Evolutionary conservation across 2,113 vertebrate genomes (phyloP).

Genomic region (Aldabrachelys gigantea): DNA sequence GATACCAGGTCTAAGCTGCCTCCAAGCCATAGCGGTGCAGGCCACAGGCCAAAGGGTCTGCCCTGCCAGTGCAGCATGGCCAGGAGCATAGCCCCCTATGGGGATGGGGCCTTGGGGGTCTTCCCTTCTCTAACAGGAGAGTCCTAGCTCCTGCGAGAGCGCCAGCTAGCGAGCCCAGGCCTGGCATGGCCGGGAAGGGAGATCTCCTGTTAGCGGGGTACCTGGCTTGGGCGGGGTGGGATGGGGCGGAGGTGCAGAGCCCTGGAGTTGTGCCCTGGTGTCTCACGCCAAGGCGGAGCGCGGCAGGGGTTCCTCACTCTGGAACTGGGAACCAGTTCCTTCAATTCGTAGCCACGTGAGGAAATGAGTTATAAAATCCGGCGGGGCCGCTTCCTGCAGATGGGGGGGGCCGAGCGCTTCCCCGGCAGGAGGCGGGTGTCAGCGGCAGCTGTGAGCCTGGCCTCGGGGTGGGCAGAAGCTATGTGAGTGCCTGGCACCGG

Average conservation of each 20-base stretch:
- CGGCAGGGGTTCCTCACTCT: neutral
- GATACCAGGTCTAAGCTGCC: too few relatives aligned
- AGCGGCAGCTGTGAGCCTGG: too few relatives aligned
- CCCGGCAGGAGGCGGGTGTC: fast-evolving
- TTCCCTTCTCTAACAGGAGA: too few relatives aligned
- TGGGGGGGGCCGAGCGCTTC: fast-evolving
- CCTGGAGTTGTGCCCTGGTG: neutral
- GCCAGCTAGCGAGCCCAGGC: neutral
- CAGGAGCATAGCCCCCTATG: too few relatives aligned
- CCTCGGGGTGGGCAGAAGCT: neutral
- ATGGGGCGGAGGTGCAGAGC: neutral
- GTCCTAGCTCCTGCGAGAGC: too few relatives aligned
- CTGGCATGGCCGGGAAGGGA: neutral
- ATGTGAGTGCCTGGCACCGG: neutral
- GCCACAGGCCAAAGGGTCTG: too few relatives aligned
- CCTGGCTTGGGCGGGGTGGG: neutral
- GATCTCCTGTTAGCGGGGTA: neutral
- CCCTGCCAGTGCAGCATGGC: too few relatives aligned
- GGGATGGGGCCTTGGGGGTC: too few relatives aligned
- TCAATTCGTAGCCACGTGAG: conserved; percentile 63
- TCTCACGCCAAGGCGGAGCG: neutral
- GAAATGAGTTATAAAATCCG: conserved; percentile 74
- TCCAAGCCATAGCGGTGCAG: too few relatives aligned
- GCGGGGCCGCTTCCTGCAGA: conserved; percentile 52
- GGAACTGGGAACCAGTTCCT: conserved; percentile 59